Evolutionary conservation across 2,797 vertebrate species (phyloP).

Genomic region (Gouania willdenowi): DNA sequence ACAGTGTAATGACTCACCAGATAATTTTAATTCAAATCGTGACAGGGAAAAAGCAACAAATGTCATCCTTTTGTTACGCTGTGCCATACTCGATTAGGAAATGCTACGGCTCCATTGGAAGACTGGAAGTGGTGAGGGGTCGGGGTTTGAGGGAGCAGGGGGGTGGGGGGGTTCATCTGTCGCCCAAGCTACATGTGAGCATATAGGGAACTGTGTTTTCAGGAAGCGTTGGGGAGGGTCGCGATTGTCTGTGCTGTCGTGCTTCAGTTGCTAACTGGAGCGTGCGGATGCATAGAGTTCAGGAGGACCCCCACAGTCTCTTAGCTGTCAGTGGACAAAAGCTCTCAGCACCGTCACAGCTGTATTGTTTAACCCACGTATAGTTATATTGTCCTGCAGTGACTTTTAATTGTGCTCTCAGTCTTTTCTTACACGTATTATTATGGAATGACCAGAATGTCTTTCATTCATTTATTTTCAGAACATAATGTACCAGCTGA

Average conservation of each 20-base stretch:
- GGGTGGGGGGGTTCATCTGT: slow-evolving; percentile 17
- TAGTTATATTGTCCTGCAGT: background rate
- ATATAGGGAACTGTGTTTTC: slow-evolving; percentile 35
- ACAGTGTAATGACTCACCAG: slow-evolving; percentile 25
- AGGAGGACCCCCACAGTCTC: slow-evolving; percentile 58
- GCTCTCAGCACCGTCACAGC: slow-evolving; percentile 22
- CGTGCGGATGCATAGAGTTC: slow-evolving; percentile 56
- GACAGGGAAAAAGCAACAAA: slow-evolving; percentile 19
- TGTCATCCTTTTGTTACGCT: no score
- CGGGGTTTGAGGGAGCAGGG: background rate
- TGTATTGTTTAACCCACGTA: background rate
- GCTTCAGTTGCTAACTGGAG: slow-evolving; percentile 77
- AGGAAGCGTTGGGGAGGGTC: slow-evolving; percentile 49
- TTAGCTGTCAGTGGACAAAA: slow-evolving; percentile 56
- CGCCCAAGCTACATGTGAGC: slow-evolving; percentile 26
- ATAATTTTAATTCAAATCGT: slow-evolving; percentile 26
- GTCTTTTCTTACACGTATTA: background rate
- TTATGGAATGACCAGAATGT: no score
- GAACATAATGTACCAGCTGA: no score
- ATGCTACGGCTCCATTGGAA: background rate
- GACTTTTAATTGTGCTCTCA: background rate
- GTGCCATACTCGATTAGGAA: background rate
- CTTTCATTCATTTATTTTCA: no score
- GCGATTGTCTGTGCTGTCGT: slow-evolving; percentile 48
- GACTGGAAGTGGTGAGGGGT: background rate